These are phyloP conservation scores for Cynodonichthys magdalenae DNA, from an alignment of 2,797 vertebrate genomes.

Conservation along the genomic window DNA sequence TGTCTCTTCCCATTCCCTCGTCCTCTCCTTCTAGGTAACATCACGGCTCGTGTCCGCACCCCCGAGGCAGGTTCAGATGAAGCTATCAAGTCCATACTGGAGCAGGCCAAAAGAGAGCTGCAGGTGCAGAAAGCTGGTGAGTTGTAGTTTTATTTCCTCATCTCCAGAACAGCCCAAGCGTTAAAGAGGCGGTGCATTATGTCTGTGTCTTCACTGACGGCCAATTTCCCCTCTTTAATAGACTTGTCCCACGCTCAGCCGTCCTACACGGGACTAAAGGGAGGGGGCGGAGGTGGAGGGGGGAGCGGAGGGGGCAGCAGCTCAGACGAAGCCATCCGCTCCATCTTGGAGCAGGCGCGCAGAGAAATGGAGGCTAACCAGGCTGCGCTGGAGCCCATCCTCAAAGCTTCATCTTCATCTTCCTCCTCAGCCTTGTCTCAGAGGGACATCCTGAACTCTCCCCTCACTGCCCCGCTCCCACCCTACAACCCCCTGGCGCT, in stretches of 20 bases:
- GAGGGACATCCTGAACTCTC: conserved; percentile 77
- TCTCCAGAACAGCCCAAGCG: conserved; percentile 21
- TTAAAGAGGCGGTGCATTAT: conserved; percentile 25
- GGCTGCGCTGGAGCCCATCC: conserved; percentile 90
- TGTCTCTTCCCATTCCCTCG: conserved; percentile 41
- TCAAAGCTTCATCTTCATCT: conserved; percentile 88
- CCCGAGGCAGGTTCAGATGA: conserved; percentile 93
- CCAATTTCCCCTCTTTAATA: conserved; percentile 64
- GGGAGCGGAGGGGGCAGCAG: conserved; percentile 75
- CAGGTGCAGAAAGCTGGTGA: conserved; percentile 96
- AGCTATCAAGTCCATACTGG: conserved; percentile 96
- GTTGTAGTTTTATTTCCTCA: conserved; percentile 13
- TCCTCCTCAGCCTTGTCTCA: conserved; percentile 82
- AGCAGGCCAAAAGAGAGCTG: conserved; percentile 96
- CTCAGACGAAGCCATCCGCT: conserved; percentile 94
- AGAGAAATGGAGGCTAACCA: conserved; percentile 97
- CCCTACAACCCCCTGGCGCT: conserved; percentile 89
- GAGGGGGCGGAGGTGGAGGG: conserved; percentile 62
- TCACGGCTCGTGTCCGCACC: conserved; percentile 92
- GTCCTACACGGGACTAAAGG: conserved; percentile 84
- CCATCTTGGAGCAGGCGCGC: conserved; percentile 94
- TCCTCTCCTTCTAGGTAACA: conserved; percentile 85
- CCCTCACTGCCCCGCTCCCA: conserved; percentile 80
- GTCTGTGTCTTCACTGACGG: conserved; percentile 23
- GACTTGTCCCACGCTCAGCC: conserved; percentile 89